These are phyloP conservation scores for Acanthosepion lycidas DNA, from an alignment of 2,888 invertebrate species.

Conservation along the genomic window DNA sequence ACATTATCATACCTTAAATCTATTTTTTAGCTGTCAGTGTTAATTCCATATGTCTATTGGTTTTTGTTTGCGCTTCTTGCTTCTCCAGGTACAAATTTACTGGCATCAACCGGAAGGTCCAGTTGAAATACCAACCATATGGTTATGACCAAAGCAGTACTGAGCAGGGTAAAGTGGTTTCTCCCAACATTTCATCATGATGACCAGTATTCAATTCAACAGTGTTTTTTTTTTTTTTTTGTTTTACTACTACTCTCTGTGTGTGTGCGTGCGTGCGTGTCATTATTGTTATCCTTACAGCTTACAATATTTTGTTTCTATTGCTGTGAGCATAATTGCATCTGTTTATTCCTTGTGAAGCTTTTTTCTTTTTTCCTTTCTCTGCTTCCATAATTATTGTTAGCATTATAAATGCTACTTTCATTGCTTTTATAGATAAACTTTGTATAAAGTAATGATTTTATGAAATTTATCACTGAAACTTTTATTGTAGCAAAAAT, in stretches of 20 bases:
- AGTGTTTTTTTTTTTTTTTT: not conserved
- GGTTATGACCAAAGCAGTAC: constrained; percentile 76
- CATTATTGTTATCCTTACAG: not conserved
- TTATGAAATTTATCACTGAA: not conserved
- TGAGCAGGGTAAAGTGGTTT: constrained; percentile 40
- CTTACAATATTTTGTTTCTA: not conserved
- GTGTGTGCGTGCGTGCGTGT: not conserved
- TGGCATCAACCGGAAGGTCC: constrained; percentile 98
- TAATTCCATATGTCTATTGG: constrained; percentile 7
- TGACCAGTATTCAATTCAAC: constrained; percentile 23
- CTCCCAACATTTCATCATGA: constrained; percentile 33
- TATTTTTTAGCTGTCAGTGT: constrained; percentile 33
- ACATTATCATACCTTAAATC: not conserved
- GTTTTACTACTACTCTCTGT: too few relatives aligned
- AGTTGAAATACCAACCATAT: constrained; percentile 98
- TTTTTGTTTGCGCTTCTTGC: constrained; percentile 48
- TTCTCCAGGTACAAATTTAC: constrained; percentile 94
- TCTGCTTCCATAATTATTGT: not conserved
- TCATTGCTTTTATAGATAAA: not conserved
- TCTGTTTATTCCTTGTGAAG: not conserved
- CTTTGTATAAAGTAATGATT: not conserved
- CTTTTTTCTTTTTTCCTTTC: not conserved
- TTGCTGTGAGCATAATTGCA: not conserved
- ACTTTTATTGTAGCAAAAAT: not conserved
- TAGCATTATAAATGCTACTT: not conserved